phyloP scores from a whole-genome alignment of 2,113 vertebrate species.

The Andinoacara biseriatus region DNA sequence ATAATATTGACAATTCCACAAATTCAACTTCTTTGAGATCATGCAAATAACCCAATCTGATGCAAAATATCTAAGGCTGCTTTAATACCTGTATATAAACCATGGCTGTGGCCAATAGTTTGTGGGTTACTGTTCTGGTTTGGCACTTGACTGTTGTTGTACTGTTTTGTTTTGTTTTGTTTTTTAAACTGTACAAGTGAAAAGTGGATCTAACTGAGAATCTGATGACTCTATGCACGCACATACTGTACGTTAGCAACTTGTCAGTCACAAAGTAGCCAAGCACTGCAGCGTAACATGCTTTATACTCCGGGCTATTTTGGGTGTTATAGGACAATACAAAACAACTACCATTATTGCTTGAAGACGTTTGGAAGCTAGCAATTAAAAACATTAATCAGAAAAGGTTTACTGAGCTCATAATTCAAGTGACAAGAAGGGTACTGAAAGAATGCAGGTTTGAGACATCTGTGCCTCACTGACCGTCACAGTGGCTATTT shows the following conservation, averaged over 20 bases:
- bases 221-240: not conserved
- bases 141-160: not conserved
- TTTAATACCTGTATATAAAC: not conserved
- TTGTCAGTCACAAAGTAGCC: not conserved
- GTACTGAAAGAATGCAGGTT: not conserved
- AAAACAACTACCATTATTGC: not conserved
- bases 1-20: not conserved
- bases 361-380: not conserved
- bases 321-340: not conserved
- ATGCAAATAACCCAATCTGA: not conserved
- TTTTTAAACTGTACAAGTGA: not conserved
- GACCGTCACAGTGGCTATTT: too few relatives aligned
- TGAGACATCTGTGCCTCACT: too few relatives aligned
- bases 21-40: not conserved
- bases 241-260: not conserved
- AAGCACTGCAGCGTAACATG: not conserved
- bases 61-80: not conserved
- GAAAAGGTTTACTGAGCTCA: not conserved
- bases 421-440: not conserved
- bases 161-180: too few relatives aligned
- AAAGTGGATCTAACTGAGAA: not conserved
- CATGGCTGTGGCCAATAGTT: not conserved
- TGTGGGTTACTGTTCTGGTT: not conserved
- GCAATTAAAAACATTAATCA: not conserved
- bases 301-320: not conserved